phyloP scores from a whole-genome alignment of 2,888 invertebrate genomes.

The Labia minor region DNA sequence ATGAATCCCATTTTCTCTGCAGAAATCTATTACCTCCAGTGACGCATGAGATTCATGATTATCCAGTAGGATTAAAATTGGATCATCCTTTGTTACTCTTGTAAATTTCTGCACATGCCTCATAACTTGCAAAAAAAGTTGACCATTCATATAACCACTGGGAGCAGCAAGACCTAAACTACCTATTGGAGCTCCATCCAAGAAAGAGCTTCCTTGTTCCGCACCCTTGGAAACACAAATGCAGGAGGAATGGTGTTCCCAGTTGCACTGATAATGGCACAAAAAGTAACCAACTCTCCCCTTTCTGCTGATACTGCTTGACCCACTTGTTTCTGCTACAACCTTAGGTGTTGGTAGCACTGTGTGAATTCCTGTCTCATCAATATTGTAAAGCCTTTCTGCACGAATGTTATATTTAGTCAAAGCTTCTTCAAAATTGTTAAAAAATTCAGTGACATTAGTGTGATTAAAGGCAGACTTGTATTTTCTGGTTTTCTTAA shows the following conservation, averaged over 20 bases:
- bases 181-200: no score
- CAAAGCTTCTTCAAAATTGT: not conserved
- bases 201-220: no score
- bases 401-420: not conserved
- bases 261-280: not conserved
- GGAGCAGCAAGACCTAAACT: no score
- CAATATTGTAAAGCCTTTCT: not conserved
- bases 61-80: not conserved
- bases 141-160: no score
- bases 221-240: not conserved
- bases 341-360: not conserved
- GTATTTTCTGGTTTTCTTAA: slow-evolving; percentile 16
- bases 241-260: slow-evolving; percentile 21
- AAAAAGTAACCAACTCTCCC: not conserved
- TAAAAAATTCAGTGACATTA: slow-evolving; percentile 22
- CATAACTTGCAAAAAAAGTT: not conserved
- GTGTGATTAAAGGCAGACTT: slow-evolving; percentile 21
- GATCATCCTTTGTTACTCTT: not conserved
- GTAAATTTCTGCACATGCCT: not conserved
- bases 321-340: not conserved
- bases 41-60: not conserved
- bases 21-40: not conserved
- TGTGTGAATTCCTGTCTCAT: not conserved
- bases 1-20: not conserved
- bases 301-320: slow-evolving; percentile 5